Conservation (phyloP, 2,113 vertebrate genomes). For the Vicugna pacos region DNA sequence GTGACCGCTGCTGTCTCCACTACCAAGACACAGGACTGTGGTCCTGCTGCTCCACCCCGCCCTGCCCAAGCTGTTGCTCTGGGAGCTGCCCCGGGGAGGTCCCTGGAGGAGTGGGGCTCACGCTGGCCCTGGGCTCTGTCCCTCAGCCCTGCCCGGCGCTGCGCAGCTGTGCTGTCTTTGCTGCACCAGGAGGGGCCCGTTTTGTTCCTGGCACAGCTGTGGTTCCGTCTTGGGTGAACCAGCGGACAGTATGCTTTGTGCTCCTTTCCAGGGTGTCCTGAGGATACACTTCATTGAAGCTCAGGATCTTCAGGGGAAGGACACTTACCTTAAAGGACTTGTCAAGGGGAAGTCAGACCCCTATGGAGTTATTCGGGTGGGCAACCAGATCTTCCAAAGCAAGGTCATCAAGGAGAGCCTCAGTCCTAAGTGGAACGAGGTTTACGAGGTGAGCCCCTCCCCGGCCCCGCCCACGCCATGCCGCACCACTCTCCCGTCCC, state of each 20-base stretch:
- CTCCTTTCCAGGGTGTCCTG: slow-evolving; percentile 90
- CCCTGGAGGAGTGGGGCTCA: background rate
- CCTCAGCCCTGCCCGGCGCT: background rate
- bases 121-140: too few species aligned
- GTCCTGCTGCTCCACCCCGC: too few species aligned
- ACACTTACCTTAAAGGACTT: slow-evolving; percentile 94
- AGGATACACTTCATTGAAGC: slow-evolving; percentile 97
- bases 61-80: background rate
- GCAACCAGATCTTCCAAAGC: slow-evolving; percentile 94
- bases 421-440: slow-evolving; percentile 96
- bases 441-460: slow-evolving; percentile 92
- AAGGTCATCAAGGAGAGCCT: slow-evolving; percentile 95
- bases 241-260: background rate
- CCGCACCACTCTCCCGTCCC: too few species aligned
- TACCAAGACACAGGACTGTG: accelerated
- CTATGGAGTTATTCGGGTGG: slow-evolving; percentile 93
- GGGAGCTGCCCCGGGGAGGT: background rate
- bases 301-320: slow-evolving; percentile 94
- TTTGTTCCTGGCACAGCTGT: accelerated
- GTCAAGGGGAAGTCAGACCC: slow-evolving; percentile 98
- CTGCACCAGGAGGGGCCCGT: background rate
- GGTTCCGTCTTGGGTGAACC: background rate
- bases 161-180: accelerated
- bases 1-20: accelerated
- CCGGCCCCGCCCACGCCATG: too few species aligned